Conservation (phyloP, 2,113 vertebrate species). For the Axis porcinus region DNA sequence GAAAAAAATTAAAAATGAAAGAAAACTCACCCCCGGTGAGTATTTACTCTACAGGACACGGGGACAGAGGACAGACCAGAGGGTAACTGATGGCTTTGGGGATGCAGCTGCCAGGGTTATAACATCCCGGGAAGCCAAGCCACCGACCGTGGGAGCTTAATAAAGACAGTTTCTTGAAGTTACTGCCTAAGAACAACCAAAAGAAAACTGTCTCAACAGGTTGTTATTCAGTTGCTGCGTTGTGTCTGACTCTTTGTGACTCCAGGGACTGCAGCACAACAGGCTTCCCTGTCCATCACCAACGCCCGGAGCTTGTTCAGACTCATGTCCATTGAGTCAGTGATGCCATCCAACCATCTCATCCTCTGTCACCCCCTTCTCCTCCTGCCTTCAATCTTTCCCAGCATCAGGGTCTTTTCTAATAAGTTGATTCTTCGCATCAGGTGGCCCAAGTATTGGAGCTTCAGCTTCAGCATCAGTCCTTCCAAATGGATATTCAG, state of each 20-base stretch:
- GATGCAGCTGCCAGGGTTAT: not conserved
- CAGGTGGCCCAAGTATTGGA: not conserved
- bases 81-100: accelerated
- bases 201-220: not conserved
- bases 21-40: not conserved
- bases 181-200: not conserved
- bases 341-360: not conserved
- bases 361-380: not conserved
- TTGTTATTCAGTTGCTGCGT: not conserved
- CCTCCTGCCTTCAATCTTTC: not conserved
- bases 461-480: not conserved
- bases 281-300: not conserved
- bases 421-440: not conserved
- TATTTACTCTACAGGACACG: not conserved
- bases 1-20: not conserved
- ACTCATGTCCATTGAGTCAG: not conserved
- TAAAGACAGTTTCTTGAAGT: accelerated
- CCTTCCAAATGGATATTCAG: not conserved
- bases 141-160: accelerated
- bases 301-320: not conserved
- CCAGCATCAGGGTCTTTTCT: not conserved
- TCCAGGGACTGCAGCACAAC: not conserved
- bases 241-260: not conserved
- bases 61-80: accelerated
- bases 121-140: not conserved